Percentiles rank a stretch among this genome's conserved stretches.
phyloP scores from a whole-genome alignment of 1,140 invertebrate species.

The Drosophila malerkotliana region DNA sequence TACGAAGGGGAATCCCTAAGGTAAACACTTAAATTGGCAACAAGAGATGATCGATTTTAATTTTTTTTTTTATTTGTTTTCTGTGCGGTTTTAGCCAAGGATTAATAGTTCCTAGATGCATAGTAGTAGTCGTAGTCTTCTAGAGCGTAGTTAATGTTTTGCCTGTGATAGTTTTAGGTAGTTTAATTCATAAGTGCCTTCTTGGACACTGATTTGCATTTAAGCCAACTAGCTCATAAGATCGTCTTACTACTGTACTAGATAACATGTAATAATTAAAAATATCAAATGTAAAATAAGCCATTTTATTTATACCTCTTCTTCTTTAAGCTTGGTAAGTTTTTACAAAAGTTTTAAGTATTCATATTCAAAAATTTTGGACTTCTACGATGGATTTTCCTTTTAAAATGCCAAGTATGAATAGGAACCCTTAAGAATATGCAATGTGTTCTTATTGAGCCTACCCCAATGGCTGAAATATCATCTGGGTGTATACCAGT shows the following conservation, averaged over 20 bases:
- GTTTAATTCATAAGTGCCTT: conserved; percentile 59
- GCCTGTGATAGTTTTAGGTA: conserved; percentile 80
- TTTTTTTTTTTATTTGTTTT: background rate
- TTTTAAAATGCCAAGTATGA: too few species aligned
- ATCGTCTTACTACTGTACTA: conserved; percentile 22
- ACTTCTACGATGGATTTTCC: too few species aligned
- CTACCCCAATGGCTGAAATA: too few species aligned
- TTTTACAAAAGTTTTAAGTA: too few species aligned
- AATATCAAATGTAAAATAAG: too few species aligned
- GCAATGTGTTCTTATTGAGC: too few species aligned
- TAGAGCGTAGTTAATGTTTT: conserved; percentile 77
- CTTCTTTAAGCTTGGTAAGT: too few species aligned
- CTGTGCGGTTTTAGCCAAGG: conserved; percentile 29
- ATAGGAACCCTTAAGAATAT: too few species aligned
- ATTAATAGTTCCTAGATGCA: conserved; percentile 47
- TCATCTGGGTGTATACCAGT: too few species aligned
- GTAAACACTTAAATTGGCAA: background rate
- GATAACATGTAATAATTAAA: conserved; percentile 11
- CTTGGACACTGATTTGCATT: conserved; percentile 44
- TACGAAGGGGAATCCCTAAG: background rate
- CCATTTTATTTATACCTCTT: background rate
- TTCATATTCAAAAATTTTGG: too few species aligned
- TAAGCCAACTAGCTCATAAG: conserved; percentile 39
- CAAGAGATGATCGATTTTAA: background rate
- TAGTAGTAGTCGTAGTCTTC: conserved; percentile 55